A percentile compares a stretch with the other conserved stretches of the same genome.
Conservation (phyloP, 1,140 invertebrate species). For the Campoletis sonorensis region DNA sequence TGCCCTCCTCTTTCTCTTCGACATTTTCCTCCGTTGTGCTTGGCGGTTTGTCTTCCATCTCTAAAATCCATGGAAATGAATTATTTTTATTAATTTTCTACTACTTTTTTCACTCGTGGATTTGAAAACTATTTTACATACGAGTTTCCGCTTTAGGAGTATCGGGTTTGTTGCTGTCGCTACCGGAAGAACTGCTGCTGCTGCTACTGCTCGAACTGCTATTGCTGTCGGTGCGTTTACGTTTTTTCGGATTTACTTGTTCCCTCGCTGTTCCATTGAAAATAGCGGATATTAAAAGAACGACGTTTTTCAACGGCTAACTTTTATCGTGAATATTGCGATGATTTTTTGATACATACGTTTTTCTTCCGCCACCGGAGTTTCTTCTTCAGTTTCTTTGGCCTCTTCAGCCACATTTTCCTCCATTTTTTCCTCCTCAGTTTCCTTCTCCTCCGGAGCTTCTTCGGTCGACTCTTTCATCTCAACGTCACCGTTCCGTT, state of each 20-base stretch:
- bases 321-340: too few relatives aligned
- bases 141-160: constrained; percentile 55
- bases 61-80: background rate
- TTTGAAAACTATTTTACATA: constrained; percentile 14
- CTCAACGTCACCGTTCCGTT: constrained; percentile 64
- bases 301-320: too few relatives aligned
- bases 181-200: constrained; percentile 71
- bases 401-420: constrained; percentile 59
- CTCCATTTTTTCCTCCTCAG: constrained; percentile 68
- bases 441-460: constrained; percentile 73
- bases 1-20: constrained; percentile 63
- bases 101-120: too few relatives aligned
- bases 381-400: constrained; percentile 54
- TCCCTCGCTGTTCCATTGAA: constrained; percentile 41
- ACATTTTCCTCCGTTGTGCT: constrained; percentile 64
- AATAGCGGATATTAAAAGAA: too few relatives aligned
- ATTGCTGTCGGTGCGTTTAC: constrained; percentile 71
- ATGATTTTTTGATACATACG: constrained; percentile 12
- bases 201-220: constrained; percentile 71
- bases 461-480: constrained; percentile 73
- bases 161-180: constrained; percentile 65
- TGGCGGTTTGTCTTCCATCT: constrained; percentile 45
- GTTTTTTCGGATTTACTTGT: constrained; percentile 63
- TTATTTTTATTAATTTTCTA: too few relatives aligned
- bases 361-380: constrained; percentile 46